Conservation (phyloP, 2,113 vertebrate genomes). For the Heterotis niloticus region DNA sequence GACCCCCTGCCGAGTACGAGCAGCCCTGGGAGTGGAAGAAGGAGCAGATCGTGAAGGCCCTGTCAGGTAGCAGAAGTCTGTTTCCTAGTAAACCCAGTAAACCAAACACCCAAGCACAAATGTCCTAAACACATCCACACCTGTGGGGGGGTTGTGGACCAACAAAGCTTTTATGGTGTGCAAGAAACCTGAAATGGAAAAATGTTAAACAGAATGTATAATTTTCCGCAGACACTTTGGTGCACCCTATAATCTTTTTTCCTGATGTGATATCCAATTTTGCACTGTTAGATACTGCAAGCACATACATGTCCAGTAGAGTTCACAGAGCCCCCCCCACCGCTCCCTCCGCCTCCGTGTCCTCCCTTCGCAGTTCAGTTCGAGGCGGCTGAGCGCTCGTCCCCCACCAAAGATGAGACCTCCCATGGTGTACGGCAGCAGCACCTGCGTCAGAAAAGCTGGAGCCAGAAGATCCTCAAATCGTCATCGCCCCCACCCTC, state of each 20-base stretch:
- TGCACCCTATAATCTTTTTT: not conserved
- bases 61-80: slow-evolving; percentile 60
- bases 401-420: slow-evolving; percentile 64
- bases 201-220: not conserved
- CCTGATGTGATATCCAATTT: too few species aligned
- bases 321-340: not conserved
- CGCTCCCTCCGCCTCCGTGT: slow-evolving; percentile 26
- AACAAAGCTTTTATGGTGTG: not conserved
- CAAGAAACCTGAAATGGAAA: not conserved
- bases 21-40: slow-evolving; percentile 74
- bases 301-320: too few species aligned
- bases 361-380: slow-evolving; percentile 76
- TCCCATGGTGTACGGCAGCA: slow-evolving; percentile 55
- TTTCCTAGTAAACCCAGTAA: not conserved
- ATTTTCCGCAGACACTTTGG: too few species aligned
- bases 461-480: slow-evolving; percentile 75
- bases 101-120: not conserved
- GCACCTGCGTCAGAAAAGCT: slow-evolving; percentile 80
- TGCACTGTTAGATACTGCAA: too few species aligned
- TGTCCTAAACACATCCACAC: not conserved
- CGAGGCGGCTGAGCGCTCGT: slow-evolving; percentile 69
- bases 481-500: slow-evolving; percentile 47
- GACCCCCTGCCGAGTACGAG: slow-evolving; percentile 67
- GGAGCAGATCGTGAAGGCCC: slow-evolving; percentile 68
- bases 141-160: not conserved